Percentiles rank a stretch among this genome's conserved stretches.
Conservation (phyloP, 1,140 invertebrate genomes). For the Cryptotermes secundus region DNA sequence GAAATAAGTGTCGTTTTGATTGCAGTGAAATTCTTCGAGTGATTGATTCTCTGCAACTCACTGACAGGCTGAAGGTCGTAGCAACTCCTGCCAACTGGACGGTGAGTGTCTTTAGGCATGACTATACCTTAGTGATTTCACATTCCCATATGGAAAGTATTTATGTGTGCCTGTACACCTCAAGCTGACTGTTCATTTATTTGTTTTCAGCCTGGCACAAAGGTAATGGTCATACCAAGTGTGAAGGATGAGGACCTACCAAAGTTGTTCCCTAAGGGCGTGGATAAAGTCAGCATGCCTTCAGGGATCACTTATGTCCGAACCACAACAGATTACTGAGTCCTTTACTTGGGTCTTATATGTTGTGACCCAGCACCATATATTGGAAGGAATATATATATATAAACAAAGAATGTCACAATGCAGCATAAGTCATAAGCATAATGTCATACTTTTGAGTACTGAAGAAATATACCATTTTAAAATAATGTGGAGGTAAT, state of each 20-base stretch:
- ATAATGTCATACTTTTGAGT: too few relatives aligned
- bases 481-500: too few relatives aligned
- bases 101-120: slow-evolving; percentile 52
- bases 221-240: slow-evolving; percentile 80
- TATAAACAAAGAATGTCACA: too few relatives aligned
- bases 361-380: too few relatives aligned
- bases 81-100: slow-evolving; percentile 88
- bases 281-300: slow-evolving; percentile 68
- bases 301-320: slow-evolving; percentile 79
- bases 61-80: slow-evolving; percentile 65
- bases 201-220: slow-evolving; percentile 62
- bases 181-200: neutral
- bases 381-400: too few relatives aligned
- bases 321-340: slow-evolving; percentile 68
- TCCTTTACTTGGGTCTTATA: neutral
- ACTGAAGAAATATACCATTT: too few relatives aligned
- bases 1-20: slow-evolving; percentile 43
- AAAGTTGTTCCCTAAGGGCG: slow-evolving; percentile 70
- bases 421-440: too few relatives aligned
- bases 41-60: slow-evolving; percentile 85
- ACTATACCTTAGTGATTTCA: neutral
- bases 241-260: slow-evolving; percentile 69
- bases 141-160: too few relatives aligned
- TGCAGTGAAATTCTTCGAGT: slow-evolving; percentile 85
- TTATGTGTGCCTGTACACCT: neutral